These are phyloP conservation scores for Talpa occidentalis DNA, from an alignment of 2,113 vertebrate species.

Conservation along the genomic window DNA sequence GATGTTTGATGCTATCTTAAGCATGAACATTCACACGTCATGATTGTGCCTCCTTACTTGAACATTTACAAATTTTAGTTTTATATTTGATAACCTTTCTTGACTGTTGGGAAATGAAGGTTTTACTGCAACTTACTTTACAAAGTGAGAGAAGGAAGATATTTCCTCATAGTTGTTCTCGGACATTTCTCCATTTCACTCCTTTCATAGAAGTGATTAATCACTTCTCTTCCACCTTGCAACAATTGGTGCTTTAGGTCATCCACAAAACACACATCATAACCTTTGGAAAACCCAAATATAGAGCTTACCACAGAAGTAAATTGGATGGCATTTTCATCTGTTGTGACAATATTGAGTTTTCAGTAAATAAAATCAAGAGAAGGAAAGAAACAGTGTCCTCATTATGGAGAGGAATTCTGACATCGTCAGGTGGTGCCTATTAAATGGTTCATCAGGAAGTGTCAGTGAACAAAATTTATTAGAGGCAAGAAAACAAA, in stretches of 20 bases:
- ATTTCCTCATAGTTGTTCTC: background rate
- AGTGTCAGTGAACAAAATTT: background rate
- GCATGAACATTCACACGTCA: background rate
- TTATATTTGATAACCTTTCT: constrained; percentile 4
- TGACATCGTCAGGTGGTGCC: background rate
- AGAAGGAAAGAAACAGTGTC: background rate
- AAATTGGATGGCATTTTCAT: background rate
- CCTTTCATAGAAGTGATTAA: constrained; percentile 34
- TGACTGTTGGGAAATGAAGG: background rate
- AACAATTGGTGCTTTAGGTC: constrained; percentile 43
- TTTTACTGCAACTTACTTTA: background rate
- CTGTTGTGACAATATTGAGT: constrained; percentile 20
- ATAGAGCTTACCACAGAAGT: constrained; percentile 15
- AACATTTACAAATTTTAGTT: constrained; percentile 25
- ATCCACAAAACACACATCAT: background rate
- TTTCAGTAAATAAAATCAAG: constrained; percentile 49
- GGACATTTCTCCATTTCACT: background rate
- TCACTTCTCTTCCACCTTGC: background rate
- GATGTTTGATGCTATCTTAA: background rate
- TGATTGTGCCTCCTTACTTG: background rate
- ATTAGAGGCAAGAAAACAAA: background rate
- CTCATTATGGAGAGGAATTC: background rate
- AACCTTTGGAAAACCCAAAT: constrained; percentile 39
- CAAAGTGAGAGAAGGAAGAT: background rate
- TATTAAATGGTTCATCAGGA: background rate